These are phyloP conservation scores for Leucopternis melanops DNA, from an alignment of 2,113 vertebrate species.

Conservation along the genomic window DNA sequence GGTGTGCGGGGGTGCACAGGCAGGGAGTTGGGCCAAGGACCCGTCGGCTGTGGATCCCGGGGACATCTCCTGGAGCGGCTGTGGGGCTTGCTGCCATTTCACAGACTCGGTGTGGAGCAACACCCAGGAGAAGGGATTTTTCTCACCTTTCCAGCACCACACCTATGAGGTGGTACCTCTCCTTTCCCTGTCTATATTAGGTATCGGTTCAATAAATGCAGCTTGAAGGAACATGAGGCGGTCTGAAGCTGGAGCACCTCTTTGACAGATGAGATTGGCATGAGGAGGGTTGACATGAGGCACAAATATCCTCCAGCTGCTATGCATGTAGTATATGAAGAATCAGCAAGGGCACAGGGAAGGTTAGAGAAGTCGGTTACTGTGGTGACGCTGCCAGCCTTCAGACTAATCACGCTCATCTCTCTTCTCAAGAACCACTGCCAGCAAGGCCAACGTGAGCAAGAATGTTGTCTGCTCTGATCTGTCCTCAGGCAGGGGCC, in stretches of 20 bases:
- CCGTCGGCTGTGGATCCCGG: rapidly evolving
- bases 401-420: background rate
- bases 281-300: background rate
- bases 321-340: background rate
- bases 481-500: background rate
- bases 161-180: background rate
- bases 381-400: background rate
- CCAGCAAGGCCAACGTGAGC: background rate
- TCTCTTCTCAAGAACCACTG: background rate
- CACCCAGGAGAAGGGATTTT: background rate
- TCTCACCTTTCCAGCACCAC: background rate
- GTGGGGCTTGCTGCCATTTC: background rate
- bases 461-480: background rate
- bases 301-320: background rate
- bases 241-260: background rate
- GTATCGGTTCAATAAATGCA: background rate
- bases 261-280: background rate
- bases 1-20: rapidly evolving
- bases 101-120: rapidly evolving
- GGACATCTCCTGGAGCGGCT: rapidly evolving
- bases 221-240: background rate
- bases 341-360: background rate
- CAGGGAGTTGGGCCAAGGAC: background rate
- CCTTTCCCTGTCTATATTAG: background rate
- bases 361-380: background rate